Evolutionary conservation across 2,113 vertebrate genomes (phyloP).

Genomic region (Tachuris rubrigastra): DNA sequence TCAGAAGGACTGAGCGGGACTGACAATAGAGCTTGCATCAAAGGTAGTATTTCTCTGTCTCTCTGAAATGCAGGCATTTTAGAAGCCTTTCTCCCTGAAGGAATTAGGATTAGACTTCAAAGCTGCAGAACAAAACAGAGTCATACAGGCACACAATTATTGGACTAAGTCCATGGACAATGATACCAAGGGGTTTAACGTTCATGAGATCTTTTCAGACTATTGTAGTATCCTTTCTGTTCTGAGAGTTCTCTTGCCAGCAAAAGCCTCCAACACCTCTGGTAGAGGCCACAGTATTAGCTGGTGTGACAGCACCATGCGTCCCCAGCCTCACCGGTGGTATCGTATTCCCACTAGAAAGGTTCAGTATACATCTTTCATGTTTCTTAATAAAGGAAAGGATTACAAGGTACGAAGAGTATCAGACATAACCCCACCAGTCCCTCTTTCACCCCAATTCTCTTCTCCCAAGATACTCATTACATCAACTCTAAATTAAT

Average conservation of each 20-base stretch:
- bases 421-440: conserved; percentile 18
- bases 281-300: not conserved
- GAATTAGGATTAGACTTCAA: conserved; percentile 62
- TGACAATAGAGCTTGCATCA: conserved; percentile 7
- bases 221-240: not conserved
- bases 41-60: conserved; percentile 15
- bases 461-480: conserved; percentile 20
- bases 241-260: not conserved
- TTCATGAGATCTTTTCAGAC: conserved; percentile 47
- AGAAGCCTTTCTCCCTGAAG: conserved; percentile 48
- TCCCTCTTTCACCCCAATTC: conserved; percentile 44
- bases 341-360: conserved; percentile 2
- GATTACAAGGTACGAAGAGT: conserved; percentile 49
- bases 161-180: conserved; percentile 49
- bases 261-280: not conserved
- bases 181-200: conserved; percentile 40
- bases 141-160: conserved; percentile 35
- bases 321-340: not conserved
- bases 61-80: conserved; percentile 14
- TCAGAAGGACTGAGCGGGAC: not conserved
- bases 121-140: conserved; percentile 48
- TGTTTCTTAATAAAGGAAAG: conserved; percentile 53
- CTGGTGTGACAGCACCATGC: not conserved
- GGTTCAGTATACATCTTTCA: not conserved
- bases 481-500: conserved; percentile 49